phyloP scores from a whole-genome alignment of 2,888 invertebrate genomes.

The Acleris emargana region DNA sequence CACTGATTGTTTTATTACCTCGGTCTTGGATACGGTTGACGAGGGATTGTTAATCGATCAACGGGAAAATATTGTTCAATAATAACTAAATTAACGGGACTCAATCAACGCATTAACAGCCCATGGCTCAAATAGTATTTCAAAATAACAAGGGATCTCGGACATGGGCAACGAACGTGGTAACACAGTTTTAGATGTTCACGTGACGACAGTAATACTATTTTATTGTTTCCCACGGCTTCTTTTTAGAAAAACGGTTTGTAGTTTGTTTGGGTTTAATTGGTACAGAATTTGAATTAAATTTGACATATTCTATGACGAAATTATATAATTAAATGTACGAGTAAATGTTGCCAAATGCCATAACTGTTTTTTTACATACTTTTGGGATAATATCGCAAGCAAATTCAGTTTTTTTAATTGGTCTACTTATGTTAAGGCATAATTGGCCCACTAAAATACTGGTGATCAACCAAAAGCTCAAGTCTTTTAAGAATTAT shows the following conservation, averaged over 20 bases:
- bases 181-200: background rate
- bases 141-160: too few relatives aligned
- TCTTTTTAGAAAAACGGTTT: background rate
- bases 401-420: too few relatives aligned
- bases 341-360: too few relatives aligned
- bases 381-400: too few relatives aligned
- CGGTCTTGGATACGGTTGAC: constrained; percentile 23
- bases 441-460: too few relatives aligned
- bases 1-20: constrained; percentile 21
- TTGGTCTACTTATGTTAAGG: too few relatives aligned
- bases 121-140: too few relatives aligned
- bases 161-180: too few relatives aligned
- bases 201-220: constrained; percentile 4
- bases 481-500: too few relatives aligned
- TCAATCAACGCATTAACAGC: constrained; percentile 11
- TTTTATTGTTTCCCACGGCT: constrained; percentile 24
- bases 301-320: constrained; percentile 6
- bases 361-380: too few relatives aligned
- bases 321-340: constrained; percentile 10
- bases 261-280: background rate
- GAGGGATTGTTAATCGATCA: constrained; percentile 8
- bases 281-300: constrained; percentile 4
- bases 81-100: constrained; percentile 35
- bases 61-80: constrained; percentile 28
- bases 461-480: too few relatives aligned